Percentiles rank a stretch among this genome's conserved stretches.
Conservation (phyloP, 2,797 vertebrate species). For the Capromys pilorides region DNA sequence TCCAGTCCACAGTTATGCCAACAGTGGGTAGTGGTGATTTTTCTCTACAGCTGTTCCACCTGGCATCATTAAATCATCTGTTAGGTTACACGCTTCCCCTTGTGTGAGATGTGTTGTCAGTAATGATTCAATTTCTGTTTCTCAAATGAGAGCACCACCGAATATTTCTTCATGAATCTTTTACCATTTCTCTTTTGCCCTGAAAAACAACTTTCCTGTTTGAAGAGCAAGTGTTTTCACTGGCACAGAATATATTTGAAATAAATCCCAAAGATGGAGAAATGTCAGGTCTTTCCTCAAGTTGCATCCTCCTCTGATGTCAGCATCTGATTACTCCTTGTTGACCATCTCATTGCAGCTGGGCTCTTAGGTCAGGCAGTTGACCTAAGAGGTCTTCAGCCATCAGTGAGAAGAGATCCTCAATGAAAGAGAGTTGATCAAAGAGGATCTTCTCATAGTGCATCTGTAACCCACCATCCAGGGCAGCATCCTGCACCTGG, state of each 20-base stretch:
- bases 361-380: slow-evolving; percentile 77
- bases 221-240: slow-evolving; percentile 9
- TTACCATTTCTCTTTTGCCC: too few species aligned
- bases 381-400: too few species aligned
- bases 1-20: too few species aligned
- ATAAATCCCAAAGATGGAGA: slow-evolving; percentile 51
- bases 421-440: slow-evolving; percentile 70
- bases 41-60: too few species aligned
- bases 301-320: slow-evolving; percentile 66
- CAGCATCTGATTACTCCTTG: slow-evolving; percentile 61
- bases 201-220: neutral
- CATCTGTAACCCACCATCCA: slow-evolving; percentile 69
- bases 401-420: slow-evolving; percentile 79
- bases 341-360: slow-evolving; percentile 77
- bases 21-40: too few species aligned
- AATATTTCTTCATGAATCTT: too few species aligned
- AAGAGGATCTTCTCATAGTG: slow-evolving; percentile 78
- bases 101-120: too few species aligned
- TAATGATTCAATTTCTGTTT: too few species aligned
- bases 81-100: too few species aligned
- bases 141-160: too few species aligned
- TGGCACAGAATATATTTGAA: slow-evolving; percentile 58
- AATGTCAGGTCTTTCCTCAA: slow-evolving; percentile 59
- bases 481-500: slow-evolving; percentile 48
- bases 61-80: too few species aligned